phyloP scores from a whole-genome alignment of 2,888 invertebrate genomes.

The Phaedon cochleariae region DNA sequence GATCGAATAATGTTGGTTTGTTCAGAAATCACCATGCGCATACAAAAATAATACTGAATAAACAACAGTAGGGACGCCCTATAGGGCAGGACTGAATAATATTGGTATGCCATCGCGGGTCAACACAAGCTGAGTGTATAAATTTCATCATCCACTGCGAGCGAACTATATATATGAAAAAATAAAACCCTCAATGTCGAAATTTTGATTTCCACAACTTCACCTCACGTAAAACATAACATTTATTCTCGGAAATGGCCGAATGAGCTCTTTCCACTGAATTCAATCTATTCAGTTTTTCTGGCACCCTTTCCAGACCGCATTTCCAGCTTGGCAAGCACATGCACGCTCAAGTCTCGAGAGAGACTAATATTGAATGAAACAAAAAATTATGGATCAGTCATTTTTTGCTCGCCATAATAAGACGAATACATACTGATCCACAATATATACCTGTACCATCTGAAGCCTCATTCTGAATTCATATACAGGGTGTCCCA shows the following conservation, averaged over 20 bases:
- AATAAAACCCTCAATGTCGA: neutral
- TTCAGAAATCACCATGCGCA: too few relatives aligned
- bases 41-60: too few relatives aligned
- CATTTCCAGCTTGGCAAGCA: slow-evolving; percentile 19
- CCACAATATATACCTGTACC: too few relatives aligned
- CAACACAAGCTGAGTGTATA: too few relatives aligned
- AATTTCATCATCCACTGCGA: too few relatives aligned
- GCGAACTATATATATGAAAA: too few relatives aligned
- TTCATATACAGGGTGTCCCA: too few relatives aligned
- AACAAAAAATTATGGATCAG: slow-evolving; percentile 11
- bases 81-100: too few relatives aligned
- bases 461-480: too few relatives aligned
- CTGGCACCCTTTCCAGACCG: slow-evolving; percentile 6
- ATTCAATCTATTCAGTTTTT: slow-evolving; percentile 19
- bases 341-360: slow-evolving; percentile 11
- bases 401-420: slow-evolving; percentile 15
- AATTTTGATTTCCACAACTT: slow-evolving; percentile 3
- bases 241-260: slow-evolving; percentile 4
- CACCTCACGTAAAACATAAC: slow-evolving; percentile 13
- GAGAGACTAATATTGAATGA: slow-evolving; percentile 12
- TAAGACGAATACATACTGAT: neutral
- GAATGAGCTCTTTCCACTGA: slow-evolving; percentile 9
- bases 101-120: too few relatives aligned
- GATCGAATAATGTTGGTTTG: too few relatives aligned
- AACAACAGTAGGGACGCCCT: too few relatives aligned